These are phyloP conservation scores for Philaenus spumarius DNA, from an alignment of 1,140 invertebrate genomes.

Conservation along the genomic window DNA sequence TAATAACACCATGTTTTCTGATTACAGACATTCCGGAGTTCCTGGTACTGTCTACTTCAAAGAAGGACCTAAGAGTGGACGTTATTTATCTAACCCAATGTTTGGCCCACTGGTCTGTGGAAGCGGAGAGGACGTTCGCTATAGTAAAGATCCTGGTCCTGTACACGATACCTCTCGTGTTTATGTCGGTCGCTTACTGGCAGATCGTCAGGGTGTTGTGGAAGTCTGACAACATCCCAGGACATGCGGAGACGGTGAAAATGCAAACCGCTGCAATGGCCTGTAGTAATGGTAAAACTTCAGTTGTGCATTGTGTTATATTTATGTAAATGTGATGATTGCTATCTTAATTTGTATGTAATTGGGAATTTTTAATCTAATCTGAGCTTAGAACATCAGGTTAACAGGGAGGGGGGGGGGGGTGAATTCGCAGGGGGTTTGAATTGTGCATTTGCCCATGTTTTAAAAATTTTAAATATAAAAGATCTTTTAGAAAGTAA, in stretches of 20 bases:
- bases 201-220: conserved; percentile 78
- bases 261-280: conserved; percentile 4
- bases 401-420: too few relatives aligned
- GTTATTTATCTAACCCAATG: conserved; percentile 68
- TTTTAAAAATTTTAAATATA: too few relatives aligned
- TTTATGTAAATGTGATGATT: too few relatives aligned
- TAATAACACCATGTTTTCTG: too few relatives aligned
- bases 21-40: conserved; percentile 68
- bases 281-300: conserved; percentile 3
- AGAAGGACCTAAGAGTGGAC: conserved; percentile 44
- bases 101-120: conserved; percentile 53
- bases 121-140: conserved; percentile 60
- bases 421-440: too few relatives aligned
- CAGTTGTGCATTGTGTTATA: too few relatives aligned
- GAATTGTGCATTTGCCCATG: too few relatives aligned
- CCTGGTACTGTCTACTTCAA: conserved; percentile 53
- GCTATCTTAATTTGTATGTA: too few relatives aligned
- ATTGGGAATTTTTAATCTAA: too few relatives aligned
- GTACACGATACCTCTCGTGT: conserved; percentile 65
- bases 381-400: too few relatives aligned
- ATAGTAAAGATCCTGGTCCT: conserved; percentile 61
- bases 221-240: conserved; percentile 66
- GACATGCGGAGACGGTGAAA: conserved; percentile 44
- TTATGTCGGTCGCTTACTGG: conserved; percentile 81
- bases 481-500: too few relatives aligned